Evolutionary conservation across 2,113 vertebrate species (phyloP).

Genomic region (Chionodraco myersi): DNA sequence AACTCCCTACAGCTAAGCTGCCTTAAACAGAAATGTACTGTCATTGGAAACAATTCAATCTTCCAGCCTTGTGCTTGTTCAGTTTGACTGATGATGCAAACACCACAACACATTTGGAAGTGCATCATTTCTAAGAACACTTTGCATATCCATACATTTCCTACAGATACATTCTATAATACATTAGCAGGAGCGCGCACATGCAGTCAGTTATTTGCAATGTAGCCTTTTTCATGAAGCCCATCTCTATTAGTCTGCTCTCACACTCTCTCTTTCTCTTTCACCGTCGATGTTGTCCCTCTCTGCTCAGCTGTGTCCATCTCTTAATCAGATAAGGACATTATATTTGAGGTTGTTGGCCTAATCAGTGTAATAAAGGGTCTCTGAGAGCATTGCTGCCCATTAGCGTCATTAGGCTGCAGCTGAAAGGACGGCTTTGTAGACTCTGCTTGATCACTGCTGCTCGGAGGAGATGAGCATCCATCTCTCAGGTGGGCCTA

Average conservation of each 20-base stretch:
- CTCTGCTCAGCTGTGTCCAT: constrained; percentile 58
- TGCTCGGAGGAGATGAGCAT: constrained; percentile 61
- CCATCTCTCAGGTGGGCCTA: constrained; percentile 74
- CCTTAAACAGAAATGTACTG: background rate
- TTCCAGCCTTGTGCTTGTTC: background rate
- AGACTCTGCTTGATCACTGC: constrained; percentile 58
- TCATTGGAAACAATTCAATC: background rate
- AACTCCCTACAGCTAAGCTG: background rate
- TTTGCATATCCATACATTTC: constrained; percentile 29
- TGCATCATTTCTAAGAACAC: constrained; percentile 27
- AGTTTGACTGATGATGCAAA: background rate
- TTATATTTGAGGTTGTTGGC: constrained; percentile 72
- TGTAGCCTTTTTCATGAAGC: constrained; percentile 18
- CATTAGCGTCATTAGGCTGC: constrained; percentile 76
- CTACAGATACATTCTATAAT: constrained; percentile 40
- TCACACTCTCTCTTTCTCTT: constrained; percentile 11
- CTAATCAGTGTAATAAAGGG: constrained; percentile 79
- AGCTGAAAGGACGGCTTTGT: constrained; percentile 67
- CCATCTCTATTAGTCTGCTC: constrained; percentile 24
- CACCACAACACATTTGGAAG: constrained; percentile 1
- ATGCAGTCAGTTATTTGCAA: constrained; percentile 13
- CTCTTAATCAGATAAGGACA: constrained; percentile 78
- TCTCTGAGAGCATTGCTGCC: constrained; percentile 73
- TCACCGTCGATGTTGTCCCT: constrained; percentile 28
- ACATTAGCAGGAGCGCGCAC: constrained; percentile 2